These are phyloP conservation scores for Dynastes tityus DNA, from an alignment of 2,888 invertebrate genomes.

Conservation along the genomic window DNA sequence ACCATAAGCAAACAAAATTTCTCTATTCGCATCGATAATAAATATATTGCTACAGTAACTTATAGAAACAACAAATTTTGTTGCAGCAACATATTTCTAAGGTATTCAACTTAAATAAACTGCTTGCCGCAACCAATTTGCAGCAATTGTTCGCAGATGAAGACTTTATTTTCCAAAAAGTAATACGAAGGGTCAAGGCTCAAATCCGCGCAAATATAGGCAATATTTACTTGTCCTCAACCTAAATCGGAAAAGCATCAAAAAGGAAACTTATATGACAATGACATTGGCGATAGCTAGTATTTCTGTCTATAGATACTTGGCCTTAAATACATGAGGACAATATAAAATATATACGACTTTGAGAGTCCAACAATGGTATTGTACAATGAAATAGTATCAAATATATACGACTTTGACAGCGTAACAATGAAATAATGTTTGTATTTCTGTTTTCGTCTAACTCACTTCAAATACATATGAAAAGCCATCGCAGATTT, in stretches of 20 bases:
- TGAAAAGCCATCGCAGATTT: background rate
- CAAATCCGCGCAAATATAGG: no score
- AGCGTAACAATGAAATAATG: background rate
- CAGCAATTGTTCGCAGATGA: no score
- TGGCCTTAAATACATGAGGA: conserved; percentile 7
- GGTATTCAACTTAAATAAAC: no score
- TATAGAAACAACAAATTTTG: no score
- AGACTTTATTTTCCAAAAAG: no score
- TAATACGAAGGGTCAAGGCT: no score
- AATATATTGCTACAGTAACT: no score
- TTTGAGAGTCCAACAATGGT: conserved; percentile 9
- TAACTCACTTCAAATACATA: background rate
- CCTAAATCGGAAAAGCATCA: background rate
- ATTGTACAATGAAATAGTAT: background rate
- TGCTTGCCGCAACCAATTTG: no score
- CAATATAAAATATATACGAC: conserved; percentile 2
- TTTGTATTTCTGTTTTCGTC: conserved; percentile 5
- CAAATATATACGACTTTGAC: background rate
- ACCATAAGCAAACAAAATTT: no score
- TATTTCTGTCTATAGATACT: background rate
- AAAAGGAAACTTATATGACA: conserved; percentile 12
- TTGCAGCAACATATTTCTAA: no score
- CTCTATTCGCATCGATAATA: no score
- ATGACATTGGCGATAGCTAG: background rate
- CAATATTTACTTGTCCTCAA: background rate